Evolutionary conservation across 1,140 invertebrate species (phyloP), one percentile per base, ranked within the genome.

Genomic region (Caenorhabditis briggsae): DNA sequence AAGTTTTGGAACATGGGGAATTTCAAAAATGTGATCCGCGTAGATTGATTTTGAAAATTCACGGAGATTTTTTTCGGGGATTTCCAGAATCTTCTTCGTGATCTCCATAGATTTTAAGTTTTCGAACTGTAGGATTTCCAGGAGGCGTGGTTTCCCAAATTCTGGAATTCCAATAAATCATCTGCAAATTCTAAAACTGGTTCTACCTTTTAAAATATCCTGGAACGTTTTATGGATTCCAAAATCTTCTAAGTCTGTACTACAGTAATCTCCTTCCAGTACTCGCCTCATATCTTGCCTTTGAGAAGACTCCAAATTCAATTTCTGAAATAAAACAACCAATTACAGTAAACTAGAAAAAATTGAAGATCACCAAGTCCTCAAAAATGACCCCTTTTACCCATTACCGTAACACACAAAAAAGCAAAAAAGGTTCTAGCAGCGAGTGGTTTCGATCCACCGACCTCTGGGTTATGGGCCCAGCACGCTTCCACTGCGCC

Each of bases 391-490:
- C 33, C 33, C 3, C 33, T 33, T 2, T 3, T 33, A 33, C 33
- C 33, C 33, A 33, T 33, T 33, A 33, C 33, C 1, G 33, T 33
- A 58, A 58, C 50, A 1, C 50, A 53, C 2, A 61, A 61, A 61
- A 61, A 33, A 46, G n/a, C 16, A 23, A 70, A 70, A 78, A 78
- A 50, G 23, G 1, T 78, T 78, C 41, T 96, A 96, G 95, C 95
- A 96, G 95, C 96, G 95, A 95, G 95, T 96, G 95, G 96, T 96
- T 96, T 96, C 95, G 95, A 96, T 96, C 96, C 95, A 96, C 95
- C 95, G 96, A 96, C 96, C 96, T 96, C 95, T 96, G 96, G 96
- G 96, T 96, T 96, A 96, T 96, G 96, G 95, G 96, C 96, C 96
- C 96, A 97, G 96, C 96, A 96, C 96, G 96, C 95, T 96, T 96